Evolutionary conservation across 2,113 vertebrate genomes (phyloP).

Genomic region (Cephalopterus ornatus): DNA sequence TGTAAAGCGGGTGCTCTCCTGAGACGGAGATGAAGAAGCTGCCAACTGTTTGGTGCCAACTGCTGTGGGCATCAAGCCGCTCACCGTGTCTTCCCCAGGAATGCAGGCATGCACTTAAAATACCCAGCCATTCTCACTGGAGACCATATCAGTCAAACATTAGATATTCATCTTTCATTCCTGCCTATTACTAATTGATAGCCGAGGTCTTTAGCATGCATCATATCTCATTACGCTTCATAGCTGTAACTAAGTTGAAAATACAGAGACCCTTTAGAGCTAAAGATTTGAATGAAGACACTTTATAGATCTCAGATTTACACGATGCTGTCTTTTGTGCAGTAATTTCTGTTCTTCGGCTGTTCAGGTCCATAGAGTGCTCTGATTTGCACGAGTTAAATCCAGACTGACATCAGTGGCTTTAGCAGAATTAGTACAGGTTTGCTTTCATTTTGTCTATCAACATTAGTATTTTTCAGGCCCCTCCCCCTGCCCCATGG

Average conservation of each 20-base stretch:
- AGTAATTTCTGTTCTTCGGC: not conserved
- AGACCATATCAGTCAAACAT: not conserved
- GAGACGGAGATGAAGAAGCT: slow-evolving; percentile 44
- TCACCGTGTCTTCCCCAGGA: not conserved
- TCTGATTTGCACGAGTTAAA: not conserved
- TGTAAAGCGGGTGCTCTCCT: slow-evolving; percentile 8
- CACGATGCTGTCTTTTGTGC: not conserved
- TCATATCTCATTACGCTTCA: not conserved
- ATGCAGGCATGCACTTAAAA: not conserved
- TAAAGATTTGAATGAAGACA: not conserved
- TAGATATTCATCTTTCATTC: slow-evolving; percentile 22
- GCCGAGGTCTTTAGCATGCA: not conserved
- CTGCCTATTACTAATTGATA: slow-evolving; percentile 21
- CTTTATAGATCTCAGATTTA: not conserved
- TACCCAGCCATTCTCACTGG: not conserved
- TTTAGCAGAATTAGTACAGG: not conserved
- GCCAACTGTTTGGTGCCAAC: slow-evolving; percentile 48
- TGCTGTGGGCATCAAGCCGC: slow-evolving; percentile 36
- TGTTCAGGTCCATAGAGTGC: not conserved
- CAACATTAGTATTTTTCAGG: not conserved
- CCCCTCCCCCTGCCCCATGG: no score
- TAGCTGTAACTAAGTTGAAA: not conserved
- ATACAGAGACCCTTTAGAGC: not conserved
- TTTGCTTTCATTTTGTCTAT: not conserved
- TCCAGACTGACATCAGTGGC: not conserved